A percentile compares a stretch with the other conserved stretches of the same genome.
These are phyloP conservation scores for Melanaphis sacchari DNA, from an alignment of 1,140 invertebrate genomes.

Conservation along the genomic window DNA sequence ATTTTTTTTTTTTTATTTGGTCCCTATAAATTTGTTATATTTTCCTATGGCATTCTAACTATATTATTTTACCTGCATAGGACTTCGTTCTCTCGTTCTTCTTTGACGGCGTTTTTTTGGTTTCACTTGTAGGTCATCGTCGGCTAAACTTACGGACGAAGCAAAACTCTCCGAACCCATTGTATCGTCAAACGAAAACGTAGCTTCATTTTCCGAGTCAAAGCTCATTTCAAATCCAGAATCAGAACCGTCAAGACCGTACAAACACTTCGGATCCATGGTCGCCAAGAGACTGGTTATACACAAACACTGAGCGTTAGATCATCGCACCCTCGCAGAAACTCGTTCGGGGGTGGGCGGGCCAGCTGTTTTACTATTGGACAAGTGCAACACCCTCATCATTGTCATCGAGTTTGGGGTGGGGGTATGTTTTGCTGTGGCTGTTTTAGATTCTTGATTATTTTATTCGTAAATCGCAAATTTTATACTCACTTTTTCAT, in stretches of 20 bases:
- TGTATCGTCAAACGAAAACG: conserved; percentile 57
- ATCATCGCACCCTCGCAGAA: background rate
- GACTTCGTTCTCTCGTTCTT: conserved; percentile 65
- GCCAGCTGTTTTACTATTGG: conserved; percentile 43
- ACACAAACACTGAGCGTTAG: background rate
- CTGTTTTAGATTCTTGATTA: background rate
- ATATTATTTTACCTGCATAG: conserved; percentile 64
- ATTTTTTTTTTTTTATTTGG: background rate
- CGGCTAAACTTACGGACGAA: background rate
- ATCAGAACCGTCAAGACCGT: conserved; percentile 55
- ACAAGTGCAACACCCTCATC: conserved; percentile 52
- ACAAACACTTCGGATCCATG: conserved; percentile 55
- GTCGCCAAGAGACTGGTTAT: conserved; percentile 49
- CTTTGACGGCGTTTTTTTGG: conserved; percentile 60
- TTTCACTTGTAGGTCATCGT: conserved; percentile 14
- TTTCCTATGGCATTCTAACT: background rate
- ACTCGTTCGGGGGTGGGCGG: conserved; percentile 39
- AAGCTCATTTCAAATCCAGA: conserved; percentile 59
- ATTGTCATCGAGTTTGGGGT: background rate
- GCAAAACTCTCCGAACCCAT: conserved; percentile 56
- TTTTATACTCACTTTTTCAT: conserved; percentile 1
- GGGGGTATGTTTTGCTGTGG: background rate
- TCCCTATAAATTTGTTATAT: background rate
- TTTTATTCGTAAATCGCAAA: background rate
- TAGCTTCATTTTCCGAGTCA: conserved; percentile 48